These are phyloP conservation scores for Idris sp. DNA, from an alignment of 1,140 invertebrate genomes.

Conservation along the genomic window DNA sequence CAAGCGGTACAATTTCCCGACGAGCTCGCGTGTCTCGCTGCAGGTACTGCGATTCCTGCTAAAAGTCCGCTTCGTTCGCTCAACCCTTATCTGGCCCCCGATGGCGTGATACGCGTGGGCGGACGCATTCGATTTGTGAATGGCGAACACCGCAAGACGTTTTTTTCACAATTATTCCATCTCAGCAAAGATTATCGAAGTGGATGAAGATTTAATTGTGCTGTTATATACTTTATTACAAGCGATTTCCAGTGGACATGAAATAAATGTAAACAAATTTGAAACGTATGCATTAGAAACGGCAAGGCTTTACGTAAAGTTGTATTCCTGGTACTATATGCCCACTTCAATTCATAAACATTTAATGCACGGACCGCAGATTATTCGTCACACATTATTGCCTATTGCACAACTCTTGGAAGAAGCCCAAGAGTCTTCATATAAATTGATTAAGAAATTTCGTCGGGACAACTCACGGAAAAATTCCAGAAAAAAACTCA, in stretches of 20 bases:
- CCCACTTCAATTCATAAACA: slow-evolving; percentile 53
- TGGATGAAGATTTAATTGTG: no score
- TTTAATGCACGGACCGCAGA: slow-evolving; percentile 52
- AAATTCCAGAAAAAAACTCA: slow-evolving; percentile 23
- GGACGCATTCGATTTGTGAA: no score
- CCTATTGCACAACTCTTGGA: slow-evolving; percentile 52
- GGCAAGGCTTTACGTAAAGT: slow-evolving; percentile 27
- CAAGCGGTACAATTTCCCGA: no score
- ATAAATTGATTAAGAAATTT: slow-evolving; percentile 48
- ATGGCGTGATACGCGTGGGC: no score
- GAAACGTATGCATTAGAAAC: slow-evolving; percentile 11
- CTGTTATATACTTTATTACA: slow-evolving; percentile 40
- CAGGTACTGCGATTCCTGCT: no score
- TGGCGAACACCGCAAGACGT: slow-evolving; percentile 69
- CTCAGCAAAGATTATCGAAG: slow-evolving; percentile 9
- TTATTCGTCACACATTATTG: slow-evolving; percentile 61
- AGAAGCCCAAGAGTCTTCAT: slow-evolving; percentile 54
- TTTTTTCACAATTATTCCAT: slow-evolving; percentile 64
- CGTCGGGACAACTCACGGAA: slow-evolving; percentile 55
- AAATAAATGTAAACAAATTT: slow-evolving; percentile 18
- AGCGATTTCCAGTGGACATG: slow-evolving; percentile 47
- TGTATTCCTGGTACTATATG: slow-evolving; percentile 60
- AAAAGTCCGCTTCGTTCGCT: no score
- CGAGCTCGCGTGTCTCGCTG: no score
- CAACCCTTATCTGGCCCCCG: no score